Evolutionary conservation across 2,888 invertebrate genomes (phyloP).

Genomic region (Drosophila lutescens): DNA sequence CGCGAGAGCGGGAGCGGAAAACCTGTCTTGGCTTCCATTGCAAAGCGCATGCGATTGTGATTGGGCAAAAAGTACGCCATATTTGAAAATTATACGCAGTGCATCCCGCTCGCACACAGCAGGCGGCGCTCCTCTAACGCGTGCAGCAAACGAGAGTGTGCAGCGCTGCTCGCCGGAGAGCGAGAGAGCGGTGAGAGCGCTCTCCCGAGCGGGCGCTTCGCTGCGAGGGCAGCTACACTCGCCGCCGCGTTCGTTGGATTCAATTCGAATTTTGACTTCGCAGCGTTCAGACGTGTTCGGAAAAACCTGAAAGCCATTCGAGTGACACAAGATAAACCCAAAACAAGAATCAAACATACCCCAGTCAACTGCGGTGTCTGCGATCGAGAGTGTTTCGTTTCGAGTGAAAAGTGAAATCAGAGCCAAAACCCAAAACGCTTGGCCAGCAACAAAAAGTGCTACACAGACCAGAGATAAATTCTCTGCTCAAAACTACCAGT

Average conservation of each 20-base stretch:
- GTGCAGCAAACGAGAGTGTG: slow-evolving; percentile 13
- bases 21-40: slow-evolving; percentile 71
- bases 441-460: slow-evolving; percentile 35
- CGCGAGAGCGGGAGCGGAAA: slow-evolving; percentile 35
- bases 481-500: slow-evolving; percentile 40
- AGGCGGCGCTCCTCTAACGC: slow-evolving; percentile 48
- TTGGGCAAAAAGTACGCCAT: slow-evolving; percentile 84
- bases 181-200: slow-evolving; percentile 30
- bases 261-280: slow-evolving; percentile 84
- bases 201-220: slow-evolving; percentile 49
- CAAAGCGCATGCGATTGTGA: slow-evolving; percentile 84
- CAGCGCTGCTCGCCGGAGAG: slow-evolving; percentile 63
- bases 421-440: slow-evolving; percentile 16
- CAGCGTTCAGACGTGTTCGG: slow-evolving; percentile 82
- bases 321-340: slow-evolving; percentile 17
- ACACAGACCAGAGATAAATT: slow-evolving; percentile 6
- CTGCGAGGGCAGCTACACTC: slow-evolving; percentile 54
- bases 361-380: slow-evolving; percentile 30
- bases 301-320: slow-evolving; percentile 56
- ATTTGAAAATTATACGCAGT: slow-evolving; percentile 82
- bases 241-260: slow-evolving; percentile 51
- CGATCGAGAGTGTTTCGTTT: slow-evolving; percentile 22
- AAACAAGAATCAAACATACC: slow-evolving; percentile 8
- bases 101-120: slow-evolving; percentile 63
- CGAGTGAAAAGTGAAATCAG: slow-evolving; percentile 49